Percentiles rank a stretch among this genome's conserved stretches.
These are phyloP conservation scores for Coilia nasus DNA, from an alignment of 2,797 vertebrate genomes.

Conservation along the genomic window DNA sequence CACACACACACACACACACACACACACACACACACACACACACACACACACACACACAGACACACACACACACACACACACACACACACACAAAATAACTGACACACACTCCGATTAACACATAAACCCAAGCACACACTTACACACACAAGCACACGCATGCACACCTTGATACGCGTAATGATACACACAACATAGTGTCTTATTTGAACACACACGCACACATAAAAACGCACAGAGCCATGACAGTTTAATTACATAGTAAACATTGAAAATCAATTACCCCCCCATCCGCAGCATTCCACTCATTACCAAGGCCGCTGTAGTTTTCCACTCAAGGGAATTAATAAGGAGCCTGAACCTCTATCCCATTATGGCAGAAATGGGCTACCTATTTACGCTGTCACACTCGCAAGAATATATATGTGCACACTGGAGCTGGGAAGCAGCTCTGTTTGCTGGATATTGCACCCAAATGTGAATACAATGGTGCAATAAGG, in stretches of 20 bases:
- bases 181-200: conserved; percentile 61
- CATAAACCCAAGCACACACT: conserved; percentile 21
- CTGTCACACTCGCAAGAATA: background rate
- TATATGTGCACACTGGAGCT: background rate
- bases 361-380: background rate
- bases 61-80: conserved; percentile 34
- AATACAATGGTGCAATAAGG: background rate
- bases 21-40: conserved; percentile 26
- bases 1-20: conserved; percentile 32
- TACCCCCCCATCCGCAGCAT: background rate
- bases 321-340: background rate
- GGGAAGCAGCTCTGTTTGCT: background rate
- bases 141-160: conserved; percentile 18
- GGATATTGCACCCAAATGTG: background rate
- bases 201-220: conserved; percentile 56
- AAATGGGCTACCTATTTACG: background rate
- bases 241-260: conserved; percentile 14
- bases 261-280: conserved; percentile 21
- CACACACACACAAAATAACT: conserved; percentile 4
- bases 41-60: background rate
- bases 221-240: conserved; percentile 35
- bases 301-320: background rate
- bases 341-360: background rate
- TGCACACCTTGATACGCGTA: background rate
- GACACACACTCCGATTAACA: background rate